Base-by-base conservation (phyloP, 2,888 invertebrate species). In the Nebria salina region DNA sequence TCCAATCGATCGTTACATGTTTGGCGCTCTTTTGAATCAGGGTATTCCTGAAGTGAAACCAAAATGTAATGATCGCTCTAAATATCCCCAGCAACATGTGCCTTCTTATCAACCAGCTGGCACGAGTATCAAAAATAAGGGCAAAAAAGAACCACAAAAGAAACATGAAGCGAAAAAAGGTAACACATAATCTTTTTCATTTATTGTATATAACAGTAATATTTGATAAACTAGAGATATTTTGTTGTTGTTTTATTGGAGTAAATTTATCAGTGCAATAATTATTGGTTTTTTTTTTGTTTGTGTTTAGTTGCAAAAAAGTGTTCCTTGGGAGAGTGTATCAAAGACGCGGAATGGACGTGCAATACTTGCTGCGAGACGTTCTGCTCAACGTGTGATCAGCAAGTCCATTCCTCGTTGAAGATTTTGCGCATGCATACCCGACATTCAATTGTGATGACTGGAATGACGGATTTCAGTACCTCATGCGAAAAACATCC, bases 1-100 rank as follows among this genome's bases (percentile, higher is more conserved):
- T 75, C 86, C 88, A 0, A 84, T 89, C 1, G 90, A 91, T 83
- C 86, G 88, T 76, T 89, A 89, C 81, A 72, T 88, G 20, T 82
- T 87, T 74, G 88, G 88, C 0, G 80, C 85, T 42, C 34, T 81
- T 4, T 64, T 81, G 41, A 42, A 72, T 43, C 66, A 65, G 26
- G 73, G 65, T 42, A 11, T 66, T 9, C 41, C 73, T 15, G 13
- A 15, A 13, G 13, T 0, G 5, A 73, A 73, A 73, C 43, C 73
- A n/a, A 41, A n/a, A 64, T 42, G 15, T 72, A 43, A 68, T 20
- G 20, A 74, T 8, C 68, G 74, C 3, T 43, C 54, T 25, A 25
- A 13, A 20, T 26, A 77, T 13, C 42, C 72, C 25, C 68, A 70
- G 42, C 15, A 66, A 20, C 13, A 26, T 9, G 79, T 75, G 42